Evolutionary conservation across 2,113 vertebrate species (phyloP).

Genomic region (Anser brachyrhynchus): DNA sequence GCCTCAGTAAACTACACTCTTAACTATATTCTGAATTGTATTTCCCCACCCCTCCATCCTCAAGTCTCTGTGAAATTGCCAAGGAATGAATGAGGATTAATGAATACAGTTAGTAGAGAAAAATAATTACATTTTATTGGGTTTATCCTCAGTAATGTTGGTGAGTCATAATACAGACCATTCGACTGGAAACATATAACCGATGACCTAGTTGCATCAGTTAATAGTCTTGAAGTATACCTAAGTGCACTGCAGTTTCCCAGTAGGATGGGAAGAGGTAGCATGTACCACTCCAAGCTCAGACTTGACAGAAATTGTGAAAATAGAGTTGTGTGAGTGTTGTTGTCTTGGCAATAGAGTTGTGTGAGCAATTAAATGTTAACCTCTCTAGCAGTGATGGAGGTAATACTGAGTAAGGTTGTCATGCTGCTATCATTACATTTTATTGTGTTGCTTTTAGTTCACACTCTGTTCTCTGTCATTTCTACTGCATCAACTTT

Average conservation of each 20-base stretch:
- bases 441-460: neutral
- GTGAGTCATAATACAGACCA: neutral
- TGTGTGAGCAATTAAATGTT: too few relatives aligned
- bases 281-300: neutral
- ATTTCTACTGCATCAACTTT: neutral
- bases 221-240: neutral
- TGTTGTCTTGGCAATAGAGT: neutral
- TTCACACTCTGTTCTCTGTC: neutral
- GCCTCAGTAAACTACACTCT: neutral
- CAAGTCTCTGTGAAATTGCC: neutral
- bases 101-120: neutral
- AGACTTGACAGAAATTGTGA: neutral
- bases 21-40: neutral
- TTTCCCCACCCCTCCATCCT: neutral
- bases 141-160: neutral
- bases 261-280: neutral
- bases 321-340: neutral
- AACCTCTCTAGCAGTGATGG: neutral
- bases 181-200: neutral
- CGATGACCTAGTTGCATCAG: neutral
- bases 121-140: neutral
- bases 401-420: fast-evolving
- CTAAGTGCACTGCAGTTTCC: neutral
- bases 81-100: neutral
- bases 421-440: neutral